These are phyloP conservation scores for Virgularia gustaviana DNA, from an alignment of 92 coral and sea anemone species.

Conservation along the genomic window DNA sequence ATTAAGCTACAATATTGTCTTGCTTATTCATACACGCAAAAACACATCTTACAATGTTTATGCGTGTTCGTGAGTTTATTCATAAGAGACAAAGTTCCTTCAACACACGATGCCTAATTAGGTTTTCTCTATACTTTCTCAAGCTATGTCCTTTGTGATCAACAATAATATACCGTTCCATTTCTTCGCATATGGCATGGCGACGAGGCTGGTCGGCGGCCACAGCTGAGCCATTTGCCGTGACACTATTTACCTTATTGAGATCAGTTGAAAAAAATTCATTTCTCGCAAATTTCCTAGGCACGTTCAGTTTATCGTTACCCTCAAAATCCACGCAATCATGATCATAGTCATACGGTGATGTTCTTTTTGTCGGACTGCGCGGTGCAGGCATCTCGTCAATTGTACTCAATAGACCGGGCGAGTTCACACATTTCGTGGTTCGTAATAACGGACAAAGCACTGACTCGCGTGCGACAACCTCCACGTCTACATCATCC, in stretches of 20 bases:
- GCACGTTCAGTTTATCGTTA: constrained; percentile 7
- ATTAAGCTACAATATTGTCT: too few relatives aligned
- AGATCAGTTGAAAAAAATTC: neutral
- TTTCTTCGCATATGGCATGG: constrained; percentile 81
- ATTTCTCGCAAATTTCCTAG: constrained; percentile 23
- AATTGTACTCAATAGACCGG: constrained; percentile 23
- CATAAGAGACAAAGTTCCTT: constrained; percentile 63
- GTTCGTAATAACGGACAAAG: too few relatives aligned
- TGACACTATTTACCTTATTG: neutral
- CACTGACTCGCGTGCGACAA: too few relatives aligned
- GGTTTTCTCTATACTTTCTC: constrained; percentile 61
- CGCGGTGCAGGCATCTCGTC: constrained; percentile 29
- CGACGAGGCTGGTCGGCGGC: constrained; percentile 46
- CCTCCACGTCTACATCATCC: neutral
- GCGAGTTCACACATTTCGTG: neutral
- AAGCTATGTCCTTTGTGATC: constrained; percentile 61
- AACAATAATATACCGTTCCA: constrained; percentile 56
- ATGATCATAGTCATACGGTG: constrained; percentile 4
- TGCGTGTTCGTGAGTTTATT: neutral
- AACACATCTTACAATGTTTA: neutral
- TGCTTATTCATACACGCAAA: too few relatives aligned
- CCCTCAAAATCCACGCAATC: constrained; percentile 8
- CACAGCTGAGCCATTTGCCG: constrained; percentile 16
- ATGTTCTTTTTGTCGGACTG: constrained; percentile 37
- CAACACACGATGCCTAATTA: constrained; percentile 60